A percentile compares a stretch with the other conserved stretches of the same genome.
phyloP scores from a whole-genome alignment of 2,113 vertebrate species.

The Ceyx cyanopectus region DNA sequence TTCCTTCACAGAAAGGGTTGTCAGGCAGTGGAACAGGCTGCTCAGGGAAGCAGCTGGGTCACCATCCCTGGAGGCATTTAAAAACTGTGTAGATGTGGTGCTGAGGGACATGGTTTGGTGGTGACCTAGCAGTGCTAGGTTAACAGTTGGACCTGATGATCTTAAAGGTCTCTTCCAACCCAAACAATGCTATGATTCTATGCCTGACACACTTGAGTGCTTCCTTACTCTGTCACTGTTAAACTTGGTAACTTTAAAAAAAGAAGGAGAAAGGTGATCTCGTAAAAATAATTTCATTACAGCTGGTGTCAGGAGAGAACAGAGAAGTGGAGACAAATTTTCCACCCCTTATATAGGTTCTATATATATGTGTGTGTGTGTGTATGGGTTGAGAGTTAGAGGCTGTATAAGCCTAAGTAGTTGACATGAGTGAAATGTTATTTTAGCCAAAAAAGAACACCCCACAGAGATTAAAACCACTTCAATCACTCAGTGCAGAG shows the following conservation, averaged over 20 bases:
- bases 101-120: neutral
- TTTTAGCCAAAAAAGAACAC: slow-evolving; percentile 21
- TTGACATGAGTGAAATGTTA: neutral
- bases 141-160: neutral
- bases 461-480: slow-evolving; percentile 35
- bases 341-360: neutral
- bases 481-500: slow-evolving; percentile 6
- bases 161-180: neutral
- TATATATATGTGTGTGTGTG: neutral
- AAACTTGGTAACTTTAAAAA: neutral
- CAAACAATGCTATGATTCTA: neutral
- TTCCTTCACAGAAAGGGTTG: neutral
- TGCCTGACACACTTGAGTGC: neutral
- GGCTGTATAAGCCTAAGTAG: neutral
- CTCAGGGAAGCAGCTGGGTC: neutral
- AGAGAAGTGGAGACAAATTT: neutral
- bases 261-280: neutral
- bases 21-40: neutral
- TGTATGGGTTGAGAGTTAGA: neutral
- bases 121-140: neutral
- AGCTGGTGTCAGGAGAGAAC: neutral
- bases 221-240: neutral
- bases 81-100: neutral
- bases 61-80: neutral
- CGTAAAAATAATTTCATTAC: neutral